These are phyloP conservation scores for Tenebrio molitor DNA, from an alignment of 1,140 invertebrate species.

Conservation along the genomic window DNA sequence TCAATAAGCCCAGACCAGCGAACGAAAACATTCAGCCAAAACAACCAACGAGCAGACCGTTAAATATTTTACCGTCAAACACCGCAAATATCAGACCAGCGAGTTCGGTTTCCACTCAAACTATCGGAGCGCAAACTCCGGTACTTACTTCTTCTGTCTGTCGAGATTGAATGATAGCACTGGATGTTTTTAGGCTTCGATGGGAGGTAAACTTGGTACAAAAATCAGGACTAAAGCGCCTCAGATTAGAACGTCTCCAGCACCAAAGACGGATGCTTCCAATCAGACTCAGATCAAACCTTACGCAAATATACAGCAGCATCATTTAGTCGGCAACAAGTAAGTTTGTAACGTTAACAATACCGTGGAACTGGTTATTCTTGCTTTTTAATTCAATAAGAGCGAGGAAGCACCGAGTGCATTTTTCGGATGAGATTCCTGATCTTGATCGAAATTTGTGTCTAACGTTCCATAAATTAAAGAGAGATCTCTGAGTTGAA, in stretches of 20 bases:
- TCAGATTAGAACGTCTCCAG: slow-evolving; percentile 73
- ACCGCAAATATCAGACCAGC: slow-evolving; percentile 78
- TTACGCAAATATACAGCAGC: slow-evolving; percentile 65
- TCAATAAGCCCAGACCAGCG: slow-evolving; percentile 70
- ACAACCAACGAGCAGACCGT: slow-evolving; percentile 69
- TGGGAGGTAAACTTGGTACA: slow-evolving; percentile 69
- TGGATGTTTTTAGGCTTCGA: slow-evolving; percentile 60
- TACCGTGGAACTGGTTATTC: slow-evolving; percentile 16
- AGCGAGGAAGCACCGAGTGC: slow-evolving; percentile 2
- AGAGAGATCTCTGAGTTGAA: slow-evolving; percentile 54
- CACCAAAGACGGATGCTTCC: slow-evolving; percentile 79
- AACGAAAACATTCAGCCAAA: slow-evolving; percentile 69
- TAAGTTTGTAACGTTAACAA: slow-evolving; percentile 55
- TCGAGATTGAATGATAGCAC: neutral
- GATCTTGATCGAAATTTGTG: neutral
- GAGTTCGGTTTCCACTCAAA: slow-evolving; percentile 84
- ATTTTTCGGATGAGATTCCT: neutral
- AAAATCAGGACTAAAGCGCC: slow-evolving; percentile 66
- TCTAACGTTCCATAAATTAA: slow-evolving; percentile 51
- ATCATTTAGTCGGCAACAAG: slow-evolving; percentile 66
- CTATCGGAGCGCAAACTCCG: slow-evolving; percentile 75
- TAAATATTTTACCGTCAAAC: slow-evolving; percentile 78
- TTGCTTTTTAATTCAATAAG: neutral
- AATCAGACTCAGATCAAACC: slow-evolving; percentile 76
- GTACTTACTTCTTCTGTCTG: slow-evolving; percentile 61